Base-by-base conservation (phyloP, 1,140 invertebrate genomes). In the Anastrepha ludens region DNA sequence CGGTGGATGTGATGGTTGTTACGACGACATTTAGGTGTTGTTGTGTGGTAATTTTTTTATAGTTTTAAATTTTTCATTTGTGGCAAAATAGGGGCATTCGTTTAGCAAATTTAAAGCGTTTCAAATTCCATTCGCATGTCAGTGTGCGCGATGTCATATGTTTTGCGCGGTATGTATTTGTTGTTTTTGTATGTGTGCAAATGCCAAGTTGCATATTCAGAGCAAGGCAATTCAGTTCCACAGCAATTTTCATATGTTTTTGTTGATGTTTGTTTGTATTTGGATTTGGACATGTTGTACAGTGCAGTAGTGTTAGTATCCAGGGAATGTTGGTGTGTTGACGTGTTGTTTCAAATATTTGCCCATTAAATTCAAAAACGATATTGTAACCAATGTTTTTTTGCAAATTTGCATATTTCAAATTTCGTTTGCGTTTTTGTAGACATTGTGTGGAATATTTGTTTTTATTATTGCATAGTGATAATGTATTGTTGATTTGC, bases 21-120 rank as follows among this genome's bases (percentile, higher is more conserved):
- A 67, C 65, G 60, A 44, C 60, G 86, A 86, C 62, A 65, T n/a
- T 86, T 50, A 39, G 9, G 44, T 70, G 67, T 87, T 81, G 44
- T 55, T 17, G 60, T 50, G 44, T 11, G 17, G n/a, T 55, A 20
- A 74, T 47, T 47, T 20, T 50, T 81, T 20, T 17, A 55, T 13
- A 11, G 15, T 44, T 74, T 8, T 0, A 55, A 0, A 55, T 70
- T 74, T 74, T 65, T 70, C 4, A 11, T 70, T 41, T 70, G 20
- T 70, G 41, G 44, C 55, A n/a, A 47, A 50, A 47, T 74, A 13
- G 4, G 13, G 70, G n/a, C 47, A 0, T 74, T 47, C 39, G 9
- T 55, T 55, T 78, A 74, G 70, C 4, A 74, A 74, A 62, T 39
- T 29, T 15, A 44, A 65, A 50, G 44, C 44, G 58, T 62, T 86